A percentile compares a stretch with the other conserved stretches of the same genome.
phyloP scores from a whole-genome alignment of 2,113 vertebrate genomes.

The Neoarius graeffei region DNA sequence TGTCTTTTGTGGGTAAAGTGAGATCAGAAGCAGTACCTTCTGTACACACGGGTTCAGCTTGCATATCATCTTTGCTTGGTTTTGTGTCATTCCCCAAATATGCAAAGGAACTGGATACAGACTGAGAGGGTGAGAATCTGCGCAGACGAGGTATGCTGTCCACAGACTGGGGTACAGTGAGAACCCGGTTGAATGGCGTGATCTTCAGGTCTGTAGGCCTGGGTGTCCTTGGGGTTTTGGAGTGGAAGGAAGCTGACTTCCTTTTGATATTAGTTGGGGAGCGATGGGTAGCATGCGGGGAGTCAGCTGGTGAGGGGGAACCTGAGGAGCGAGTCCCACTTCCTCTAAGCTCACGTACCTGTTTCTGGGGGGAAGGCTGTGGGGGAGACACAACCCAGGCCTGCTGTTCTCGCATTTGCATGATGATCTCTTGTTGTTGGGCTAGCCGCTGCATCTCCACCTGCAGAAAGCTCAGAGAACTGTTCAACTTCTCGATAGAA shows the following conservation, averaged over 20 bases:
- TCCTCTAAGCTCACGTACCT: constrained; percentile 66
- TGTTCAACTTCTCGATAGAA: constrained; percentile 93
- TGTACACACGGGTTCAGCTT: constrained; percentile 66
- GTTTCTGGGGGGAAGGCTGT: constrained; percentile 86
- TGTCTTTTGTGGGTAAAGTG: constrained; percentile 56
- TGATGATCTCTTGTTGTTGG: constrained; percentile 94
- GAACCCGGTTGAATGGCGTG: constrained; percentile 86
- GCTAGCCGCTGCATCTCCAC: constrained; percentile 95
- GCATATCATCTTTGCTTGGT: constrained; percentile 63
- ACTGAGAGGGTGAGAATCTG: constrained; percentile 91
- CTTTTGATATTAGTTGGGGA: constrained; percentile 86
- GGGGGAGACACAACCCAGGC: constrained; percentile 87
- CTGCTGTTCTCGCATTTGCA: constrained; percentile 96
- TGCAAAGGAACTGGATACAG: constrained; percentile 84
- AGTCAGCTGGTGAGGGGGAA: constrained; percentile 79
- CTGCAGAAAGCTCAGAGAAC: constrained; percentile 89
- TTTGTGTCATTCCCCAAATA: constrained; percentile 84
- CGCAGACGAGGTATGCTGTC: constrained; percentile 92
- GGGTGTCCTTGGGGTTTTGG: constrained; percentile 83
- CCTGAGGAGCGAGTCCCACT: constrained; percentile 77
- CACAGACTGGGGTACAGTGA: constrained; percentile 90
- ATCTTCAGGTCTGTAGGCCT: constrained; percentile 94
- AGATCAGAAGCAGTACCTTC: constrained; percentile 60
- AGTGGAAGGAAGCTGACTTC: constrained; percentile 85
- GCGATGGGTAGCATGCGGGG: constrained; percentile 79